Base-by-base conservation (phyloP, 1,140 invertebrate genomes). In the Stegodyphus dumicola region DNA sequence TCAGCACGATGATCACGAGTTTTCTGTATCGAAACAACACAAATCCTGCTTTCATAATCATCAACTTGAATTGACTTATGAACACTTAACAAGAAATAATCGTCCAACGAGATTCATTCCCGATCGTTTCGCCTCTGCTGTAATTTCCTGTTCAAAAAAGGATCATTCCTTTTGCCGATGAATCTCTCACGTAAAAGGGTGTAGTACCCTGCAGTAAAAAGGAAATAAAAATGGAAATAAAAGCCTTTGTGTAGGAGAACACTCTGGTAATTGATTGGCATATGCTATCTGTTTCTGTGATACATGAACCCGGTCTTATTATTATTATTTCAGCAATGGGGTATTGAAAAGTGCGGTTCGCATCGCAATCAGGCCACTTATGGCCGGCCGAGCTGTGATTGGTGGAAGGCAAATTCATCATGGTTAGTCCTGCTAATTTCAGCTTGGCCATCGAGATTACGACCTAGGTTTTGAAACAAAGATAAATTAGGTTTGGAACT, bases 351-450 rank as follows among this genome's bases (percentile, higher is more conserved):
- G 65, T 15, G 65, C 9, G 15, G 65, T 18, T 67, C 66, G n/a
- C 66, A 67, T 17, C 9, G 4, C 9, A 7, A 48, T 9, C 33
- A 33, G 48, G 52, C 56, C 60, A 65, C n/a, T 49, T 56, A 18
- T 15, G 56, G 60, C 17, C 51, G 56, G 56, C 15, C 51, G 51
- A 56, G 66, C n/a, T 51, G 60, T 66, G 75, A 60, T 60, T 65
- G 75, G 52, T 15, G 5, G 11, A 60, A 15, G 10, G 5, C 13
- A 9, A 13, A 7, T 33, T 15, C 48, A 76, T 77, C 75, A 18
- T 65, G 64, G 56, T 65, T 77, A 60, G 60, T 77, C 64, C 18
- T 77, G 49, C 75, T 77, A 77, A 77, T 77, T 77, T 77, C 75
- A 18, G 66, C 52, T 51, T 13, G 18, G 13, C 52, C 18, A 65